phyloP scores from a whole-genome alignment of 2,797 vertebrate genomes.

The Sebastes hopkinsi region DNA sequence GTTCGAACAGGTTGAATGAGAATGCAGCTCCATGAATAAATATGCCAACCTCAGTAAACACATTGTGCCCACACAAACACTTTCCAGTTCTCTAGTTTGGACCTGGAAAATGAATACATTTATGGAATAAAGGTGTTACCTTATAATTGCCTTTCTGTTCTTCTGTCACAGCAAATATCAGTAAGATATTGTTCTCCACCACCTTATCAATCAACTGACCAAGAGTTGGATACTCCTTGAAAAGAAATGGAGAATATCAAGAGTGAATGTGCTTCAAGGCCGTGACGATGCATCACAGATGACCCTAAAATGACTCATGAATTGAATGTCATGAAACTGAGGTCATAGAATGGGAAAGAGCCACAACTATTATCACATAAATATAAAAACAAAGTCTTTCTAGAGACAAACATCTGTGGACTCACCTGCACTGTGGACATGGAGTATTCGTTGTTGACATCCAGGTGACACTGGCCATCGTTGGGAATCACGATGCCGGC shows the following conservation, averaged over 20 bases:
- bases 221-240: conserved; percentile 95
- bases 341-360: background rate
- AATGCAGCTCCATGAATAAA: conserved; percentile 49
- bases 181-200: conserved; percentile 94
- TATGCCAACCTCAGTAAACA: conserved; percentile 39
- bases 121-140: conserved; percentile 77
- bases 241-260: background rate
- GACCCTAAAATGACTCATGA: background rate
- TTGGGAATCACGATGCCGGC: conserved; percentile 97
- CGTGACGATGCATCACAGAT: background rate
- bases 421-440: conserved; percentile 92
- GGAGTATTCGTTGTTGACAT: conserved; percentile 93
- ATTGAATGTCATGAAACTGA: background rate
- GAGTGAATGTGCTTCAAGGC: background rate
- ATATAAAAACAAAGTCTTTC: background rate
- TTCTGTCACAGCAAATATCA: conserved; percentile 96
- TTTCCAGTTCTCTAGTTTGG: conserved; percentile 1
- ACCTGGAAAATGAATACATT: background rate
- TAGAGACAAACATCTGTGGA: conserved; percentile 1
- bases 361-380: background rate
- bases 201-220: conserved; percentile 96
- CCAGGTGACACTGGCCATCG: conserved; percentile 95
- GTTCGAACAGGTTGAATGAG: conserved; percentile 70
- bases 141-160: conserved; percentile 87
- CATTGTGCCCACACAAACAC: conserved; percentile 1